phyloP scores from a whole-genome alignment of 2,113 vertebrate species.

The Stigmatopora argus region DNA sequence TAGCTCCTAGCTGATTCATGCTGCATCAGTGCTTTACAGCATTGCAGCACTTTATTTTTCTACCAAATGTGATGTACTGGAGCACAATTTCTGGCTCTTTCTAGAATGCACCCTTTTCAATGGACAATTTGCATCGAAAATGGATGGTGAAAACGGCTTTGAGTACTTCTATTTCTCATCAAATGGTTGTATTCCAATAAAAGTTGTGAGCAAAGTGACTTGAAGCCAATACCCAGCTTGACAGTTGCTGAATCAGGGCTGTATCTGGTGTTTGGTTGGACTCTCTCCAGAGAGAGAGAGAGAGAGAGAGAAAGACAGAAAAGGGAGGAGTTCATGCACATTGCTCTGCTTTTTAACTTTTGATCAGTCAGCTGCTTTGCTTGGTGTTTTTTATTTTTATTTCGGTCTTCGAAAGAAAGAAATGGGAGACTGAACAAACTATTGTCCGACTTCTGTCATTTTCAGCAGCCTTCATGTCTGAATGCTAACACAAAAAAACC shows the following conservation, averaged over 20 bases:
- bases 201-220: conserved; percentile 13
- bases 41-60: conserved; percentile 41
- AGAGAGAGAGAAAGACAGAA: conserved; percentile 50
- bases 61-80: conserved; percentile 21
- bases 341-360: conserved; percentile 69
- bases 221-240: conserved; percentile 45
- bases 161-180: background rate
- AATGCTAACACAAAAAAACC: conserved; percentile 13
- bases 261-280: conserved; percentile 86
- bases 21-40: conserved; percentile 55
- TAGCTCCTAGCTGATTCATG: conserved; percentile 65
- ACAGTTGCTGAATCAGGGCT: conserved; percentile 81
- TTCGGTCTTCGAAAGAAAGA: conserved; percentile 5
- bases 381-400: conserved; percentile 6
- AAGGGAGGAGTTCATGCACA: conserved; percentile 71
- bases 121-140: background rate
- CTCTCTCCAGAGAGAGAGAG: conserved; percentile 68
- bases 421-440: background rate
- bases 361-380: conserved; percentile 67
- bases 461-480: background rate
- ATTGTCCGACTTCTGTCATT: background rate
- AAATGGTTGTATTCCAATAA: background rate
- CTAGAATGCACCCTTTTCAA: conserved; percentile 15
- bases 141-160: background rate
- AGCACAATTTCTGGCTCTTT: conserved; percentile 2